These are phyloP conservation scores for Taeniopygia guttata DNA, from an alignment of 2,797 vertebrate genomes.

Conservation along the genomic window DNA sequence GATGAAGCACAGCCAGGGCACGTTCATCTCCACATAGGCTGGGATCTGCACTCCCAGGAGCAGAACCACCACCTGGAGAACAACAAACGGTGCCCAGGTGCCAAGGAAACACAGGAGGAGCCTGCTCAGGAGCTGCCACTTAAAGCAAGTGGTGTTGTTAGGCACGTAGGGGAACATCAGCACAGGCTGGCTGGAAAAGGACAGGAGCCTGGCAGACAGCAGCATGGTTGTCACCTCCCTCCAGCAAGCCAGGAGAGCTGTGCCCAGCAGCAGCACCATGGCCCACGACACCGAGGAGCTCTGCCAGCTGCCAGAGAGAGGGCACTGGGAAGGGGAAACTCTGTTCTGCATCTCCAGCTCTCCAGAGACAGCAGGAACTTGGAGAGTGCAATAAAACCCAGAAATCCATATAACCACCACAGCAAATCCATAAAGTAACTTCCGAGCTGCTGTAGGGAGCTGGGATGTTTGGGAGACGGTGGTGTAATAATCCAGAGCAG, in stretches of 20 bases:
- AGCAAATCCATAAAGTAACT: constrained; percentile 31
- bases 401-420: constrained; percentile 74
- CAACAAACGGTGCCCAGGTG: constrained; percentile 81
- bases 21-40: constrained; percentile 84
- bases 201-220: constrained; percentile 38
- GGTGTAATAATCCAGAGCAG: constrained; percentile 77
- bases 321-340: constrained; percentile 65
- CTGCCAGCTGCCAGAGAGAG: constrained; percentile 69
- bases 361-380: constrained; percentile 32
- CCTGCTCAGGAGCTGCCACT: constrained; percentile 62
- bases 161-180: constrained; percentile 57
- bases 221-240: constrained; percentile 60
- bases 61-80: constrained; percentile 73
- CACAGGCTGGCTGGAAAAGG: neutral
- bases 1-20: constrained; percentile 85
- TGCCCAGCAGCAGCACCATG: constrained; percentile 42
- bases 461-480: constrained; percentile 51
- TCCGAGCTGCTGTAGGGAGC: neutral
- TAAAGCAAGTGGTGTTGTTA: neutral
- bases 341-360: constrained; percentile 39
- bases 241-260: constrained; percentile 27
- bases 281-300: constrained; percentile 68
- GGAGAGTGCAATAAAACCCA: constrained; percentile 70
- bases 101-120: constrained; percentile 76
- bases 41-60: constrained; percentile 75